Evolutionary conservation across 2,888 invertebrate genomes (phyloP), one percentile per base, ranked within the genome.

Genomic region (Ecdyonurus torrentis): DNA sequence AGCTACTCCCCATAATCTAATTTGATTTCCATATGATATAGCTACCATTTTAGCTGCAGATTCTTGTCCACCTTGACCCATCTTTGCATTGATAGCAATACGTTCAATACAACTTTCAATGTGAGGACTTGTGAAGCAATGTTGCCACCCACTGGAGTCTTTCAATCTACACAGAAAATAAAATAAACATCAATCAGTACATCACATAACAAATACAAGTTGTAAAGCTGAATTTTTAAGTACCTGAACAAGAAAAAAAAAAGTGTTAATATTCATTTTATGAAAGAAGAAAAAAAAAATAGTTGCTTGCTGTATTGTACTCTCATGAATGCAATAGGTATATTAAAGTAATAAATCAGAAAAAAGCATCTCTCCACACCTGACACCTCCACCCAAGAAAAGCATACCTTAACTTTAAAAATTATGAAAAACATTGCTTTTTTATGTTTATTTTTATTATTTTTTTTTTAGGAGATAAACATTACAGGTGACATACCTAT

Each of bases 111-210:
- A 83, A 2, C 85, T 83, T 69, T 94, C 93, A 71, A 96, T 89
- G 66, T 91, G 87, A 0, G 94, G 91, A 66, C 95, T 94, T 63
- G 91, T 93, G 77, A 96, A 97, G 10, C 91, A 88, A 70, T 91
- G 84, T 72, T 94, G 93, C 97, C 97, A 98, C 3, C 97, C 97
- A 68, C 90, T 91, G 0, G 94, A 92, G 75, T 98, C 97, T 75
- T 95, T 96, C 71, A 97, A 83, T 72, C 96, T 82, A 66, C n/a
- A 22, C n/a, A 20, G n/a, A 20, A 55, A 55, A 55, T 55, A 7
- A 55, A 55, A 55, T 55, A 20, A 55, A 20, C n/a, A 55, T 55
- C n/a, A 20, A 55, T 18, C 22, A 10, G n/a, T 7, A 55, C 50
- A 50, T 50, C 7, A 50, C 50, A 10, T 50, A 18, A 50, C 7